Percentiles rank a stretch among this genome's conserved stretches.
These are phyloP conservation scores for Rhineura floridana DNA, from an alignment of 2,113 vertebrate genomes.

Conservation along the genomic window DNA sequence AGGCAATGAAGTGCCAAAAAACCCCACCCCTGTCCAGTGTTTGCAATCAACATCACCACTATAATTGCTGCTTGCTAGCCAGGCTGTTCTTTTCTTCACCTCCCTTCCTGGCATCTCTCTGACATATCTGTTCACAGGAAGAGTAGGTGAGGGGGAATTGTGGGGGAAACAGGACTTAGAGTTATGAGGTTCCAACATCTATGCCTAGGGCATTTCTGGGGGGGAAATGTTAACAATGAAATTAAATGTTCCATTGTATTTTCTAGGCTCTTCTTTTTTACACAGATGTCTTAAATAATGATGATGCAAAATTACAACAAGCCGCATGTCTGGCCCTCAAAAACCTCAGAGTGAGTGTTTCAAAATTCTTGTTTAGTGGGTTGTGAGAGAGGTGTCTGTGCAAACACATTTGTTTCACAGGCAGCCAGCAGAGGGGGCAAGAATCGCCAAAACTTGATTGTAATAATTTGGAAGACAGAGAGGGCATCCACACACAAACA, in stretches of 20 bases:
- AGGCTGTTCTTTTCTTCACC: not conserved
- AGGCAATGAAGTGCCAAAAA: not conserved
- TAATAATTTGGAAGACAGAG: fast-evolving
- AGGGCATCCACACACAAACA: not conserved
- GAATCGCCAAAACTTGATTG: not conserved
- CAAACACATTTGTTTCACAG: fast-evolving
- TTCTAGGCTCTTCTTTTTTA: slow-evolving; percentile 87
- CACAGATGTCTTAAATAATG: slow-evolving; percentile 74
- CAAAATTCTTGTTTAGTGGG: fast-evolving
- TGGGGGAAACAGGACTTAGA: not conserved
- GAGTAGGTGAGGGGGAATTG: not conserved
- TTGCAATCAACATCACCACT: no score
- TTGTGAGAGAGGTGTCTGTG: no score
- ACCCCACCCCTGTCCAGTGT: no score
- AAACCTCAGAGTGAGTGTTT: slow-evolving; percentile 83
- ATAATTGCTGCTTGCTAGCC: no score
- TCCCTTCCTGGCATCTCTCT: not conserved
- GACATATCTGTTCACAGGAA: not conserved
- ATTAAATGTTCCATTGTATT: not conserved
- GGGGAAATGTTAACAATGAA: slow-evolving; percentile 73
- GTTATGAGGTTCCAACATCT: not conserved
- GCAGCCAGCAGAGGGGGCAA: slow-evolving; percentile 27
- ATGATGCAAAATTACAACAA: slow-evolving; percentile 76
- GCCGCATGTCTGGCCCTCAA: slow-evolving; percentile 88
- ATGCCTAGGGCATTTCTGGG: not conserved